Conservation (phyloP, 2,888 invertebrate genomes). For the Rhorus exstirpatorius region DNA sequence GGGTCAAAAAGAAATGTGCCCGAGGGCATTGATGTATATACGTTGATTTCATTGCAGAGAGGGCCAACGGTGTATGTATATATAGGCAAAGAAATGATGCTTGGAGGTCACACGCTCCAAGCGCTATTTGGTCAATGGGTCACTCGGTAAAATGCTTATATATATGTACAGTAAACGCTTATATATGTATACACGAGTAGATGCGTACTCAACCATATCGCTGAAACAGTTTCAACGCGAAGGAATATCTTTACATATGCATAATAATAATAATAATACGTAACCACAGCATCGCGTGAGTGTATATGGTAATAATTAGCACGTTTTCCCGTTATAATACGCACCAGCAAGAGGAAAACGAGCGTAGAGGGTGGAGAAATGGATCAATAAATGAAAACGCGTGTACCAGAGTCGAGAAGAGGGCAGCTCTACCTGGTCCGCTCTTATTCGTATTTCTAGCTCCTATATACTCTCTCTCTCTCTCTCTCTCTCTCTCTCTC, state of each 20-base stretch:
- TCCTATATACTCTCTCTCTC: background rate
- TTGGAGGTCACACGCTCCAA: constrained; percentile 23
- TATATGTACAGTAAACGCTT: no score
- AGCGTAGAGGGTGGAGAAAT: constrained; percentile 10
- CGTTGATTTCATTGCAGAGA: no score
- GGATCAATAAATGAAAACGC: constrained; percentile 47
- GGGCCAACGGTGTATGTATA: no score
- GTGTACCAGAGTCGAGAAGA: constrained; percentile 9
- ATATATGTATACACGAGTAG: no score
- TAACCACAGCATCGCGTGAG: constrained; percentile 3
- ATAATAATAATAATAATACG: background rate
- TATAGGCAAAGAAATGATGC: background rate
- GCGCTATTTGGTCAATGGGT: constrained; percentile 47
- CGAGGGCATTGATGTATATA: no score
- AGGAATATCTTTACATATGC: background rate
- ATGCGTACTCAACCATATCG: no score
- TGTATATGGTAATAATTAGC: constrained; percentile 9
- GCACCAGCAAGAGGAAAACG: constrained; percentile 7
- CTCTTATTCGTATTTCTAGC: background rate
- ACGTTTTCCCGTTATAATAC: constrained; percentile 20
- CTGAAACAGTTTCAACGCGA: no score
- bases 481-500: background rate
- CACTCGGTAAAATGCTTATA: constrained; percentile 1
- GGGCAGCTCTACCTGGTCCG: no score
- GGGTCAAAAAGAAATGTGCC: no score